Evolutionary conservation across 2,113 vertebrate genomes (phyloP), one percentile per base, ranked within the genome.

Genomic region (Alaudala cheleensis): DNA sequence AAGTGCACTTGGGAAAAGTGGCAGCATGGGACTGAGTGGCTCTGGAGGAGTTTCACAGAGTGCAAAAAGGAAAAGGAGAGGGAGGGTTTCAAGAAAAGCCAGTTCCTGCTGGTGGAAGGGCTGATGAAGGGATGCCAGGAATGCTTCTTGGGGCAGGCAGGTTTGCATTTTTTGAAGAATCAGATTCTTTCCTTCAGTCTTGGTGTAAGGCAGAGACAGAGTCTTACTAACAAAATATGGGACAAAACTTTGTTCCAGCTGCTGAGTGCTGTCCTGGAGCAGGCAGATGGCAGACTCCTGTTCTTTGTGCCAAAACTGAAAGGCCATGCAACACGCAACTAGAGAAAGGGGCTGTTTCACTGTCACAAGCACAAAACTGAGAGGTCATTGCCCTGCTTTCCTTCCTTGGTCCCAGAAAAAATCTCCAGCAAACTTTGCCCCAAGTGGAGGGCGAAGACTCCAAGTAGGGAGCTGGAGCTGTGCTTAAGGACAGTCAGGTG

Each of bases 361-460:
- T 26, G 16, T 50, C 39, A 56, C 1, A 3, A 80, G 71, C 45
- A 42, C 42, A 71, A 56, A 79, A 85, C 8, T 10, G 39, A 49
- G 44, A 51, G 25, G n/a, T 57, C 79, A 9, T 28, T 79, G 58
- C 58, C 28, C 58, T 78, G 39, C 24, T 70, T 88, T 88, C 60
- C 72, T 96, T 90, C 76, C 29, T 77, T 54, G 69, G 82, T 33
- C 42, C 34, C 81, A 58, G 40, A 73, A 92, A 92, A 86, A 91
- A 26, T 34, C 34, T 66, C 72, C 34, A 42, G 51, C 60, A 91
- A 54, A 50, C 77, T 73, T 77, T 78, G 23, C 6, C 34, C 69
- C 1, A 3, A 33, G 60, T 20, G 21, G 60, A 87, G 47, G 81
- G 51, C 5, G 1, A 47, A 39, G 15, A 5, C n/a, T 92, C 37